Percentiles rank a stretch among this genome's conserved stretches.
Conservation (phyloP, 1,140 invertebrate species). For the Drosophila lini region DNA sequence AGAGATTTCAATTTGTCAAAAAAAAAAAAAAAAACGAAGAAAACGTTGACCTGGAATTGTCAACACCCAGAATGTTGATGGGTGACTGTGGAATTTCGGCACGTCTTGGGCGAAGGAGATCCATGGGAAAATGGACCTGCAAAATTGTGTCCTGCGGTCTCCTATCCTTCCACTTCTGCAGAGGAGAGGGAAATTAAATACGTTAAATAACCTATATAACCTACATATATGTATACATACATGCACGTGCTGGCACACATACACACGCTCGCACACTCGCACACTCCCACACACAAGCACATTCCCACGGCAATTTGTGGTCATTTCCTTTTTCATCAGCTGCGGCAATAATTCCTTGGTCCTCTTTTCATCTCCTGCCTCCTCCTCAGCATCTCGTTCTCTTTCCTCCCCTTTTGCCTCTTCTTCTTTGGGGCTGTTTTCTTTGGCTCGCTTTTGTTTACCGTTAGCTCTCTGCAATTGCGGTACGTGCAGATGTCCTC, state of each 20-base stretch:
- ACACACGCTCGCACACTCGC: slow-evolving; percentile 8
- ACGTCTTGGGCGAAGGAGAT: slow-evolving; percentile 36
- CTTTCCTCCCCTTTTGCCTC: background rate
- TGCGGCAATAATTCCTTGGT: slow-evolving; percentile 66
- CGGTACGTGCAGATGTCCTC: slow-evolving; percentile 45
- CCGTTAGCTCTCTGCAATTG: slow-evolving; percentile 42
- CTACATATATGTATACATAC: slow-evolving; percentile 28
- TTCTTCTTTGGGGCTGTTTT: slow-evolving; percentile 26
- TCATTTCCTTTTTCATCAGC: slow-evolving; percentile 81
- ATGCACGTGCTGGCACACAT: slow-evolving; percentile 18
- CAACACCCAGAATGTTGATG: slow-evolving; percentile 18
- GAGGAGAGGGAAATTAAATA: slow-evolving; percentile 66
- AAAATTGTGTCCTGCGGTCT: slow-evolving; percentile 30
- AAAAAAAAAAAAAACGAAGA: background rate
- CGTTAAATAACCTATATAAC: slow-evolving; percentile 66
- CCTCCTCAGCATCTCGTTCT: background rate
- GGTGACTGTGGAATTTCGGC: slow-evolving; percentile 35
- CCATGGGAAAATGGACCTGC: slow-evolving; percentile 35
- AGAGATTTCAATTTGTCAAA: too few species aligned
- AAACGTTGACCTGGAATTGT: slow-evolving; percentile 6
- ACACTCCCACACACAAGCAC: slow-evolving; percentile 22
- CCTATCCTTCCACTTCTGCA: slow-evolving; percentile 1
- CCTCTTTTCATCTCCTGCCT: slow-evolving; percentile 1
- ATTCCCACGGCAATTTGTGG: slow-evolving; percentile 73
- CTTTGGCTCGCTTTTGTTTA: slow-evolving; percentile 46